These are phyloP conservation scores for Albula glossodonta DNA, from an alignment of 2,113 vertebrate species.

Conservation along the genomic window DNA sequence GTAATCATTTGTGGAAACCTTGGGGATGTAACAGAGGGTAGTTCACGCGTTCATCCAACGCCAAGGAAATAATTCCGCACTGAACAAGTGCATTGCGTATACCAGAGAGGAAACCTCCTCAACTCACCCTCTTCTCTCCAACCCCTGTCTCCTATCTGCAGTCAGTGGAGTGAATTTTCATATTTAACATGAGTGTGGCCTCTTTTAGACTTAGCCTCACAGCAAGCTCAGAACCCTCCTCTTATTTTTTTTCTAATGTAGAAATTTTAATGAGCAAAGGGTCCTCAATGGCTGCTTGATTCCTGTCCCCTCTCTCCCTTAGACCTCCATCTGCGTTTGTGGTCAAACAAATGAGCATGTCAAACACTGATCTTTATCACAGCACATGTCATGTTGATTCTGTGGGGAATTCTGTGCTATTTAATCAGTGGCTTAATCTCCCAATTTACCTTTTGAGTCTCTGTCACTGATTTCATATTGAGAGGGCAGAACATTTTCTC, in stretches of 20 bases:
- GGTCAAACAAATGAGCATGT: slow-evolving; percentile 92
- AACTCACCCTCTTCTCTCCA: slow-evolving; percentile 73
- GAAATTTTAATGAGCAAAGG: slow-evolving; percentile 91
- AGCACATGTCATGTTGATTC: slow-evolving; percentile 65
- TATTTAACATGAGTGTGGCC: slow-evolving; percentile 89
- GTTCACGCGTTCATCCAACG: neutral
- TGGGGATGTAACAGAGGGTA: too few species aligned
- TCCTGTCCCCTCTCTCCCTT: slow-evolving; percentile 68
- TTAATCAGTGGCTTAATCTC: slow-evolving; percentile 75
- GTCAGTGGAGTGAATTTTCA: slow-evolving; percentile 74
- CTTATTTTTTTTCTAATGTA: slow-evolving; percentile 98
- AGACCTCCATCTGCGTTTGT: slow-evolving; percentile 79
- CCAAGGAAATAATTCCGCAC: neutral
- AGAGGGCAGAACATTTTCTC: neutral
- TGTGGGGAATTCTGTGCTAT: slow-evolving; percentile 71
- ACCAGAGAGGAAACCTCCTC: slow-evolving; percentile 87
- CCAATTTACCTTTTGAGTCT: slow-evolving; percentile 39
- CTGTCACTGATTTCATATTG: neutral
- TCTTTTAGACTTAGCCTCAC: slow-evolving; percentile 96
- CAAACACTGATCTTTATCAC: slow-evolving; percentile 92
- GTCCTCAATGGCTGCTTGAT: slow-evolving; percentile 88
- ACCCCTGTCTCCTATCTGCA: neutral
- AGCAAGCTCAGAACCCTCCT: slow-evolving; percentile 82
- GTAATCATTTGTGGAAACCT: too few species aligned
- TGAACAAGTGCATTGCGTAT: slow-evolving; percentile 69